Percentiles rank a stretch among this genome's conserved stretches.
These are phyloP conservation scores for Cheilosia vernalis DNA, from an alignment of 2,888 invertebrate species.

Conservation along the genomic window DNA sequence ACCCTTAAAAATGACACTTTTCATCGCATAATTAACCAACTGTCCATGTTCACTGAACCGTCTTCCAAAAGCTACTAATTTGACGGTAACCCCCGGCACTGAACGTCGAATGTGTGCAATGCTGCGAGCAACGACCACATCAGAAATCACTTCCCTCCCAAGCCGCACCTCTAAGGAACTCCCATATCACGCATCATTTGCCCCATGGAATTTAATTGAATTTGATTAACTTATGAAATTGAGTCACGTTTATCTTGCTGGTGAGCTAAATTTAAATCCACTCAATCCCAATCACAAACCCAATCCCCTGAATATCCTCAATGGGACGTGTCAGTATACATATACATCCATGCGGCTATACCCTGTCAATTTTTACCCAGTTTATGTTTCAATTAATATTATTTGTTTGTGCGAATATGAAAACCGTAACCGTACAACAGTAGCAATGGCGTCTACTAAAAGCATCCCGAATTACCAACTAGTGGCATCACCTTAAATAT, in stretches of 20 bases:
- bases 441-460: constrained; percentile 33
- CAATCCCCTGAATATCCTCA: constrained; percentile 42
- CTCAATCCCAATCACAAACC: constrained; percentile 63
- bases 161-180: neutral
- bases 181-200: constrained; percentile 61
- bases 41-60: too few relatives aligned
- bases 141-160: constrained; percentile 4
- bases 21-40: too few relatives aligned
- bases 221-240: constrained; percentile 75
- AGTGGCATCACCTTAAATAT: constrained; percentile 74
- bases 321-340: constrained; percentile 39
- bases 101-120: neutral
- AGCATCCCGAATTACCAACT: constrained; percentile 62
- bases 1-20: too few relatives aligned
- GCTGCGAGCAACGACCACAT: neutral
- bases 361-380: constrained; percentile 53
- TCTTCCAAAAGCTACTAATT: too few relatives aligned
- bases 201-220: constrained; percentile 71
- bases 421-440: constrained; percentile 31
- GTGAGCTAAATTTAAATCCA: constrained; percentile 68
- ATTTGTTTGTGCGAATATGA: constrained; percentile 64
- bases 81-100: too few relatives aligned
- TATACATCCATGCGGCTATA: neutral
- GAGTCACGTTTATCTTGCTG: constrained; percentile 68
- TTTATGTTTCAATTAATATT: constrained; percentile 74